phyloP scores from a whole-genome alignment of 2,797 vertebrate genomes.

The Macroramphosus scolopax region DNA sequence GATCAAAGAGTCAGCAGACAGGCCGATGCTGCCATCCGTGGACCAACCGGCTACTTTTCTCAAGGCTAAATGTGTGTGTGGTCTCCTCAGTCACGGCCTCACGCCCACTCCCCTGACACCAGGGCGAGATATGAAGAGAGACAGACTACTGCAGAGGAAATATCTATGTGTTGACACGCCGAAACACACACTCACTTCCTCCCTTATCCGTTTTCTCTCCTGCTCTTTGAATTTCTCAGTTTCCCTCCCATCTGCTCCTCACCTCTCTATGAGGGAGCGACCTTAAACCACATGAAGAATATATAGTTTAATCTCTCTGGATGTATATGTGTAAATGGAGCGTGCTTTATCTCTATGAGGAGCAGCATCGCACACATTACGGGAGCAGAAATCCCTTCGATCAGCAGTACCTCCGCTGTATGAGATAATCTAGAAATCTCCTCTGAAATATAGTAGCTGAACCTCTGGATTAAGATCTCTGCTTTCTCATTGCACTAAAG shows the following conservation, averaged over 20 bases:
- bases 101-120: constrained; percentile 61
- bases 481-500: constrained; percentile 14
- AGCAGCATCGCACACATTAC: constrained; percentile 31
- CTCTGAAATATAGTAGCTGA: constrained; percentile 8
- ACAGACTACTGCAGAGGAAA: constrained; percentile 56
- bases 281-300: constrained; percentile 35
- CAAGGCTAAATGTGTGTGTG: constrained; percentile 53
- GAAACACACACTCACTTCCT: constrained; percentile 43
- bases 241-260: background rate
- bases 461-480: too few species aligned
- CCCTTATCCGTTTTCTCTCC: constrained; percentile 22
- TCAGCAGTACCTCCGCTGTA: constrained; percentile 14
- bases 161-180: constrained; percentile 56
- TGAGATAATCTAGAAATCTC: background rate
- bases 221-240: background rate
- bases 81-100: constrained; percentile 52
- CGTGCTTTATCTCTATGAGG: constrained; percentile 27
- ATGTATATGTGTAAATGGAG: constrained; percentile 24
- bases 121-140: constrained; percentile 66
- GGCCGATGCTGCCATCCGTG: constrained; percentile 26
- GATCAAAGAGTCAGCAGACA: background rate
- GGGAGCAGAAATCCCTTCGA: constrained; percentile 15
- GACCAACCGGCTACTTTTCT: constrained; percentile 36
- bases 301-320: constrained; percentile 32
- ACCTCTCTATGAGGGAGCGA: constrained; percentile 25